A percentile compares a stretch with the other conserved stretches of the same genome.
Evolutionary conservation across 2,888 invertebrate genomes (phyloP).

Genomic region (Aproaerema taeniolella): DNA sequence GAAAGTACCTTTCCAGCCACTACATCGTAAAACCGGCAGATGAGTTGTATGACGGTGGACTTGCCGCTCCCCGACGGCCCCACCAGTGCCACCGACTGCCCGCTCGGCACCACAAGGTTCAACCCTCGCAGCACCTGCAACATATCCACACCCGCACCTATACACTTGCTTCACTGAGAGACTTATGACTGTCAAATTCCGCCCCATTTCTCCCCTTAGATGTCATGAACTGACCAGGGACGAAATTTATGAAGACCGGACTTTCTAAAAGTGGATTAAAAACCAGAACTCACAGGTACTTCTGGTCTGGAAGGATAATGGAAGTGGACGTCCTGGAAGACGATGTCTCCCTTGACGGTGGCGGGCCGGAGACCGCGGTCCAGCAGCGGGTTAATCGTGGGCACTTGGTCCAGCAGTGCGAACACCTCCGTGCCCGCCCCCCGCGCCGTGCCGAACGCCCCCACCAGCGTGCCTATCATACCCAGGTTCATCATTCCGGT

Average conservation of each 20-base stretch:
- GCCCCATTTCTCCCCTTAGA: too few species aligned
- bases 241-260: too few species aligned
- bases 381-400: conserved; percentile 84
- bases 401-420: conserved; percentile 84
- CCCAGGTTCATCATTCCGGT: conserved; percentile 87
- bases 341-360: conserved; percentile 81
- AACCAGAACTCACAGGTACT: conserved; percentile 81
- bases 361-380: conserved; percentile 77
- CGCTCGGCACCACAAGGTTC: conserved; percentile 81
- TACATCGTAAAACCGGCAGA: conserved; percentile 89
- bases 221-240: too few species aligned
- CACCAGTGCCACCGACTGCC: conserved; percentile 87
- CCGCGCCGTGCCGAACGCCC: conserved; percentile 86
- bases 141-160: too few species aligned
- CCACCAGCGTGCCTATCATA: conserved; percentile 89
- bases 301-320: conserved; percentile 88
- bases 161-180: too few species aligned
- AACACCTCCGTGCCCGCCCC: conserved; percentile 89
- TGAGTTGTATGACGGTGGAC: conserved; percentile 87
- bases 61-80: conserved; percentile 89
- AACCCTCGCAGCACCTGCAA: conserved; percentile 78
- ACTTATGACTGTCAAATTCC: too few species aligned
- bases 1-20: conserved; percentile 79
- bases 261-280: too few species aligned
- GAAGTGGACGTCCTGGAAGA: conserved; percentile 85